phyloP scores from a whole-genome alignment of 2,888 invertebrate genomes.

The Synergus japonicus region DNA sequence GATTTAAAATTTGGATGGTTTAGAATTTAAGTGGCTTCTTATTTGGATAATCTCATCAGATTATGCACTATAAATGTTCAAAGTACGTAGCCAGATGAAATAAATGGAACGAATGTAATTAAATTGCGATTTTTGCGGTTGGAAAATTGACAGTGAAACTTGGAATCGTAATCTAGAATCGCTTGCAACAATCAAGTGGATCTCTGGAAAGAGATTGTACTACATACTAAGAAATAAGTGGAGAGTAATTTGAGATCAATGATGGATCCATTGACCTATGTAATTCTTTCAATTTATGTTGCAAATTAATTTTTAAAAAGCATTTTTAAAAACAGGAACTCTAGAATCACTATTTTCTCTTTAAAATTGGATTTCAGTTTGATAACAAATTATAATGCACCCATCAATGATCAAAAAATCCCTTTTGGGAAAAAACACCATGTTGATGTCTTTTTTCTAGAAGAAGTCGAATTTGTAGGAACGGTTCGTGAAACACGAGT shows the following conservation, averaged over 20 bases:
- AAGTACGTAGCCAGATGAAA: not conserved
- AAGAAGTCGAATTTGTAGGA: not conserved
- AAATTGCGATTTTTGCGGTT: not conserved
- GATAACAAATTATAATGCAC: not conserved
- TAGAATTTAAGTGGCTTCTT: not conserved
- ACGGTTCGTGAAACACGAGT: constrained; percentile 50
- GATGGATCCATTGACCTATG: not conserved
- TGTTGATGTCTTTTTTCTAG: not conserved
- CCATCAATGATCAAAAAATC: constrained; percentile 1
- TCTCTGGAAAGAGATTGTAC: not conserved
- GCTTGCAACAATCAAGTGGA: not conserved
- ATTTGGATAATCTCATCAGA: not conserved
- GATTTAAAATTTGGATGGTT: not conserved
- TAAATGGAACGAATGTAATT: no score
- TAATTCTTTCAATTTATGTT: not conserved
- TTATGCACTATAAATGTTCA: not conserved
- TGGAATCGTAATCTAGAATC: not conserved
- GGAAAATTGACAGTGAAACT: not conserved
- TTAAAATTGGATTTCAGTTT: not conserved
- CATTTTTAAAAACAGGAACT: not conserved
- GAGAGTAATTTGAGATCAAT: not conserved
- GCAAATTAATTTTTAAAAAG: not conserved
- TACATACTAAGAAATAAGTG: not conserved
- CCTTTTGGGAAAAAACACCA: not conserved
- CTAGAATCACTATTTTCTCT: no score